These are phyloP conservation scores for Phyllopteryx taeniolatus DNA, from an alignment of 2,113 vertebrate genomes.

Conservation along the genomic window DNA sequence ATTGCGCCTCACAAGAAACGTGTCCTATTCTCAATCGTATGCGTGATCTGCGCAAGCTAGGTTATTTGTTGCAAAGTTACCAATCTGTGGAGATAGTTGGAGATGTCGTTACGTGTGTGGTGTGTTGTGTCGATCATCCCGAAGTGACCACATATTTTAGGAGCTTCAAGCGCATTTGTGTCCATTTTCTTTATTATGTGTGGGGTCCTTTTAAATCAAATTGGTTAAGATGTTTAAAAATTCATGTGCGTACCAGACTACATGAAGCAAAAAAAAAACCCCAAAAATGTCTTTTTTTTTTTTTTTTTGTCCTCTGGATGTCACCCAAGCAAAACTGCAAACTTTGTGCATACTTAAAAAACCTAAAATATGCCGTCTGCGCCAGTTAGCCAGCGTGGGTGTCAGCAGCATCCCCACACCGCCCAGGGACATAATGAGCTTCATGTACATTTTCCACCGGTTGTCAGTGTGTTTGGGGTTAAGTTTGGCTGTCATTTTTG, in stretches of 20 bases:
- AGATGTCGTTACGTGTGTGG: too few relatives aligned
- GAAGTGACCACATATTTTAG: too few relatives aligned
- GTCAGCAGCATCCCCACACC: slow-evolving; percentile 10
- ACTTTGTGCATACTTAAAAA: not conserved
- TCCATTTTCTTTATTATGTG: too few relatives aligned
- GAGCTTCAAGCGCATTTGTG: too few relatives aligned
- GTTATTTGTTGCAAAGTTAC: not conserved
- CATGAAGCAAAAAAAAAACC: not conserved
- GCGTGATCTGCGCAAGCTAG: not conserved
- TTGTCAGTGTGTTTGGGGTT: slow-evolving; percentile 15
- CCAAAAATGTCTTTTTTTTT: not conserved
- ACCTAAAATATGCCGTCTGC: not conserved
- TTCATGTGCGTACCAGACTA: too few relatives aligned
- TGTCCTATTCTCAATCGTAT: slow-evolving; percentile 4
- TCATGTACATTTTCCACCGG: slow-evolving; percentile 20
- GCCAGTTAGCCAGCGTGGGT: slow-evolving; percentile 18
- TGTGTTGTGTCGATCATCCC: too few relatives aligned
- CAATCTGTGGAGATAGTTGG: not conserved
- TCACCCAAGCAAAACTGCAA: not conserved
- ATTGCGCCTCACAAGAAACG: not conserved
- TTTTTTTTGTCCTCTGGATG: not conserved
- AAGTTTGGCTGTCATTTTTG: slow-evolving; percentile 36
- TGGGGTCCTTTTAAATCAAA: too few relatives aligned
- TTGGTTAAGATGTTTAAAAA: too few relatives aligned
- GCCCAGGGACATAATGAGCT: slow-evolving; percentile 12